Evolutionary conservation across 1,140 invertebrate species (phyloP).

Genomic region (Potamilus streckersoni): DNA sequence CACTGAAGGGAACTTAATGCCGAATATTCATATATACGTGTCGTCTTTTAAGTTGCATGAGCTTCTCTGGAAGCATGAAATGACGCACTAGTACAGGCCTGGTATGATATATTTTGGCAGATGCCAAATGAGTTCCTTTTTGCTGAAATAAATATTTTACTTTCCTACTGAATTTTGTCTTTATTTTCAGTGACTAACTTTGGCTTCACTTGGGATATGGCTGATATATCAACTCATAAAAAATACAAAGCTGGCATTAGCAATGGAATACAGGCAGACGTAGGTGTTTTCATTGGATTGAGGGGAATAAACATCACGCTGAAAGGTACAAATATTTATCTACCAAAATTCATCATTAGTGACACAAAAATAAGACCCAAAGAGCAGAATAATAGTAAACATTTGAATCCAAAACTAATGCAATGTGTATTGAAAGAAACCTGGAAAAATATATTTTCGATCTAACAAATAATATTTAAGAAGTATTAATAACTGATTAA

Average conservation of each 20-base stretch:
- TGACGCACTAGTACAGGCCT: not conserved
- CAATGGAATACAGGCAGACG: slow-evolving; percentile 86
- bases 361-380: too few relatives aligned
- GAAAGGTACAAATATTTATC: slow-evolving; percentile 74
- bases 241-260: slow-evolving; percentile 93
- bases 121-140: not conserved
- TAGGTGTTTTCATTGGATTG: slow-evolving; percentile 92
- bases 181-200: slow-evolving; percentile 83
- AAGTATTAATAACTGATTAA: too few relatives aligned
- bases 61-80: not conserved
- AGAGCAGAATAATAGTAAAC: too few relatives aligned
- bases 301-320: slow-evolving; percentile 96
- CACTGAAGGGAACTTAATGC: too few relatives aligned
- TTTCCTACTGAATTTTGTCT: not conserved
- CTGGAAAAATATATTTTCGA: too few relatives aligned
- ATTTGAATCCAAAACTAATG: too few relatives aligned
- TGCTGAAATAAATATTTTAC: not conserved
- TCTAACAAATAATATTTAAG: too few relatives aligned
- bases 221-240: slow-evolving; percentile 82
- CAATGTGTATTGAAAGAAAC: not conserved
- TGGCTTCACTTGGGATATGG: slow-evolving; percentile 95
- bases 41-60: not conserved
- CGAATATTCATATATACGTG: not conserved
- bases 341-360: too few relatives aligned
- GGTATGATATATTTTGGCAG: not conserved